Evolutionary conservation across 2,113 vertebrate species (phyloP), one percentile per base, ranked within the genome.

Genomic region (Hippocampus comes): DNA sequence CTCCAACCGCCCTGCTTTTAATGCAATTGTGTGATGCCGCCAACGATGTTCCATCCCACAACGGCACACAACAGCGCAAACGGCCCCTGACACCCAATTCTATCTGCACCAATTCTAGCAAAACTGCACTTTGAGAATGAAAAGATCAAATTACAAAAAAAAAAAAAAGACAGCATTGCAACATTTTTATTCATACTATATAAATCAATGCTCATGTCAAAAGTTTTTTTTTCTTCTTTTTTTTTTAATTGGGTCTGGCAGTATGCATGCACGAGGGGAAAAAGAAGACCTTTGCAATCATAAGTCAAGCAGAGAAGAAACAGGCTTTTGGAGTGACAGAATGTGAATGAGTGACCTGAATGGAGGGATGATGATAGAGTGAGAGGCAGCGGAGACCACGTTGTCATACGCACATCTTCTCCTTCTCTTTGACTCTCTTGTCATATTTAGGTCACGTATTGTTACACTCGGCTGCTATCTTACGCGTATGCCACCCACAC

Each of bases 381-480:
- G 38, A 76, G 42, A 51, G 41, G 43, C 68, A 38, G 41, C 30
- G 72, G 70, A 77, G 65, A 72, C 46, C 20, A 0, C 68, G 56
- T 77, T 71, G 64, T 66, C 64, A 61, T 61, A n/a, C 61, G 7
- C 74, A 12, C 56, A 59, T 63, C 79, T 76, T 73, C 71, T 63
- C 72, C 60, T 63, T 74, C 43, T 66, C 60, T 73, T 73, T 78
- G 55, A 68, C 67, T 82, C 74, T 46, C 42, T 79, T 87, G 86
- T 82, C 79, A 81, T 78, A 88, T 86, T 80, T 83, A 73, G 85
- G 82, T 85, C 85, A 88, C 76, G 73, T 75, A 60, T 72, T 78
- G 74, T 68, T 75, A 70, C 73, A 38, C 76, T 81, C 69, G 4
- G 9, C 74, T 73, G 63, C 27, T 67, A 14, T 74, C 78, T 38